Conservation (phyloP, 2,888 invertebrate genomes). For the Harpalus rufipes region DNA sequence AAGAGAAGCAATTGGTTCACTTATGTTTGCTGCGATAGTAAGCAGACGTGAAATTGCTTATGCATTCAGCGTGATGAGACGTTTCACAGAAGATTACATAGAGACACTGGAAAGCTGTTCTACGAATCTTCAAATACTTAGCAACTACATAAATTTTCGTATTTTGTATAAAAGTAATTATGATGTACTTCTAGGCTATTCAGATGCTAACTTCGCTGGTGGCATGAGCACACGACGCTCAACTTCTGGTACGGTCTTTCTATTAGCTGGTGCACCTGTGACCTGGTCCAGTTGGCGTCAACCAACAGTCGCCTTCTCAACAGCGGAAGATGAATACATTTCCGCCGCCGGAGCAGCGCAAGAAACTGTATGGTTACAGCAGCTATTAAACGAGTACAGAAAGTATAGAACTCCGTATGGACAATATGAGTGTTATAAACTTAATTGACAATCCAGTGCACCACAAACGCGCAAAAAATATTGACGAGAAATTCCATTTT, state of each 20-base stretch:
- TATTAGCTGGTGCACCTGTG: constrained; percentile 65
- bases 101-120: constrained; percentile 68
- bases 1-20: constrained; percentile 64
- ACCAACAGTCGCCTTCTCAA: too few relatives aligned
- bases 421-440: too few relatives aligned
- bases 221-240: constrained; percentile 67
- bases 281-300: constrained; percentile 68
- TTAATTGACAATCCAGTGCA: too few relatives aligned
- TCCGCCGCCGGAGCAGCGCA: too few relatives aligned
- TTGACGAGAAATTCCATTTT: too few relatives aligned
- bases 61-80: constrained; percentile 66
- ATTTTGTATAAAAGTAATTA: constrained; percentile 57
- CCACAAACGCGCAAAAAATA: too few relatives aligned
- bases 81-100: constrained; percentile 60
- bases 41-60: constrained; percentile 69
- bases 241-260: constrained; percentile 67
- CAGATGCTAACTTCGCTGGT: constrained; percentile 68
- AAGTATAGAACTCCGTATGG: too few relatives aligned
- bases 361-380: too few relatives aligned
- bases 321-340: too few relatives aligned
- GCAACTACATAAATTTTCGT: constrained; percentile 65
- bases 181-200: constrained; percentile 64
- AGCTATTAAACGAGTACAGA: too few relatives aligned
- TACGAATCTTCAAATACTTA: constrained; percentile 68
- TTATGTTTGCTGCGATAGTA: constrained; percentile 67